Evolutionary conservation across 2,888 invertebrate species (phyloP), one percentile per base, ranked within the genome.

Genomic region (Phortica okadai): DNA sequence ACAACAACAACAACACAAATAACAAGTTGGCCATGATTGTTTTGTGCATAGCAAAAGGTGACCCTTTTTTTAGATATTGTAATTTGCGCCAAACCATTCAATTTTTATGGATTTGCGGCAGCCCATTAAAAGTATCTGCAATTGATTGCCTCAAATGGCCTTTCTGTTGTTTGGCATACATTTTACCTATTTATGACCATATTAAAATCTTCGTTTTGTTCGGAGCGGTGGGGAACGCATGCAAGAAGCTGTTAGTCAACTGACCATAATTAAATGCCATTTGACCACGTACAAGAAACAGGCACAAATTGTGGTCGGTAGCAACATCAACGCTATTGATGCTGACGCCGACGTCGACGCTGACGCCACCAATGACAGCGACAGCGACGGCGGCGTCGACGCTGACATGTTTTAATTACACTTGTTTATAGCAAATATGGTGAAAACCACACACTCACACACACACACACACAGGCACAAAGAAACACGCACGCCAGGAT

Each of bases 21-120:
- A 8, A 5, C 16, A 50, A 50, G 14, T 50, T 50, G 14, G 25
- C 16, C 25, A 25, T 67, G 25, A 4, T 33, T 33, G 44, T 41
- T 41, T 44, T 69, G 6, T 69, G n/a, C 6, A 14, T 42, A 42
- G 42, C 42, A 8, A 14, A 70, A 45, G 33, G 8, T 45, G 14
- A 42, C 7, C 11, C 16, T 14, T 16, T 11, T 33, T n/a, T 6
- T 7, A 16, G 54, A 50, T 33, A 3, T 10, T 45, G 16, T 6
- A 45, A 14, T 70, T 45, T 70, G 4, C 54, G 50, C 70, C 54
- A 14, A 45, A 50, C 14, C 69, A 56, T 74, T n/a, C 73, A 44
- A 77, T 80, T 77, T 70, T 75, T 44, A 54, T 70, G 76, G 76
- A 81, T 77, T 81, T 80, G 81, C 75, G 44, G 76, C 64, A 74